A percentile compares a stretch with the other conserved stretches of the same genome.
These are phyloP conservation scores for Galaxea fascicularis DNA, from an alignment of 92 coral and sea anemone genomes.

Conservation along the genomic window DNA sequence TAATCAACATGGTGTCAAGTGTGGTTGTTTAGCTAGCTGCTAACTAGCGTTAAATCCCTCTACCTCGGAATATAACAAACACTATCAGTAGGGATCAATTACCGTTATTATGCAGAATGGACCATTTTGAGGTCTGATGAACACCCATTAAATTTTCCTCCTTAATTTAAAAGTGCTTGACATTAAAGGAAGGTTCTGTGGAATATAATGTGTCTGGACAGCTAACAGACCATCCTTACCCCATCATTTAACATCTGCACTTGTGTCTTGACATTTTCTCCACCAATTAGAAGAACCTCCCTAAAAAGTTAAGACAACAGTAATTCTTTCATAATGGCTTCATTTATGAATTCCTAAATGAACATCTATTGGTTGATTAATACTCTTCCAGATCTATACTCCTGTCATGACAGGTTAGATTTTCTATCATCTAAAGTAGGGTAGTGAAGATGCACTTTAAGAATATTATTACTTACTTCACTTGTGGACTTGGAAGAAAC, in stretches of 20 bases:
- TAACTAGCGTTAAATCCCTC: no score
- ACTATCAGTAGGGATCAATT: no score
- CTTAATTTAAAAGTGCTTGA: no score
- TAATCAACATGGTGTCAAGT: no score
- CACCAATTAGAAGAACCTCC: slow-evolving; percentile 93
- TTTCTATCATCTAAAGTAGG: neutral
- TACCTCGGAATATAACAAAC: no score
- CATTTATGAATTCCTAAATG: neutral
- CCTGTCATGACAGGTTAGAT: neutral
- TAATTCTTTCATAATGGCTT: neutral
- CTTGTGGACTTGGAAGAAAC: slow-evolving; percentile 87
- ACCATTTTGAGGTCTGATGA: no score
- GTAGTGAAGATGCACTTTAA: neutral
- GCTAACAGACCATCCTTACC: slow-evolving; percentile 44
- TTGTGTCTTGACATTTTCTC: slow-evolving; percentile 92
- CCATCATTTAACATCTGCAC: slow-evolving; percentile 89
- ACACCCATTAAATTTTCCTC: no score
- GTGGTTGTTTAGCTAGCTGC: no score
- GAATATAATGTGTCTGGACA: neutral
- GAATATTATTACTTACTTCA: slow-evolving; percentile 80
- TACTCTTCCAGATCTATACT: neutral
- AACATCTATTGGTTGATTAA: neutral
- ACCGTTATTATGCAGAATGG: no score
- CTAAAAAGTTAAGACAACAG: slow-evolving; percentile 31
- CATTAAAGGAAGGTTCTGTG: no score